A percentile compares a stretch with the other conserved stretches of the same genome.
phyloP scores from a whole-genome alignment of 2,113 vertebrate genomes.

The Ranitomeya variabilis region DNA sequence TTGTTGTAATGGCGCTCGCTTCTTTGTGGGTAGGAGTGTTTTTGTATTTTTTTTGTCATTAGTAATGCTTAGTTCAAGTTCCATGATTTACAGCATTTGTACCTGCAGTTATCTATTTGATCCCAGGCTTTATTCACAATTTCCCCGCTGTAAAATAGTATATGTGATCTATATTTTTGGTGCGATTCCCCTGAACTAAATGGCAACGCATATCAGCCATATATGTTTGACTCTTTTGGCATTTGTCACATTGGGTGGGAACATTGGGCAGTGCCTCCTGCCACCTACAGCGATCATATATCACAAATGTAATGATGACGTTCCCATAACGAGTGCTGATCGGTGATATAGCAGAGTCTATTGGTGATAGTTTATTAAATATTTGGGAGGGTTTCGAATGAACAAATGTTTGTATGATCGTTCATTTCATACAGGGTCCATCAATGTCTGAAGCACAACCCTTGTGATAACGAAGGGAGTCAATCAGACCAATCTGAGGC shows the following conservation, averaged over 20 bases:
- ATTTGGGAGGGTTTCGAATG: too few species aligned
- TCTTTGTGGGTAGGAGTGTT: neutral
- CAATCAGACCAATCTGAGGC: too few species aligned
- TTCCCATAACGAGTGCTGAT: too few species aligned
- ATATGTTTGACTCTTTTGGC: neutral
- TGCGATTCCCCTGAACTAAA: neutral
- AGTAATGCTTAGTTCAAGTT: neutral
- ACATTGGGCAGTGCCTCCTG: neutral
- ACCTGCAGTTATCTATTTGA: neutral
- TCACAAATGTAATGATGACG: too few species aligned
- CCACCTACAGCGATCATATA: neutral
- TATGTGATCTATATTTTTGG: neutral
- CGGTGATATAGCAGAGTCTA: too few species aligned
- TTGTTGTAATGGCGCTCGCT: neutral
- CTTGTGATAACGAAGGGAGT: too few species aligned
- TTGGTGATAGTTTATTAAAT: too few species aligned
- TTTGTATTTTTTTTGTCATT: neutral
- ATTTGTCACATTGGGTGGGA: neutral
- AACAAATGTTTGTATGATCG: too few species aligned
- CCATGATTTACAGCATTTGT: neutral
- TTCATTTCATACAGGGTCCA: too few species aligned
- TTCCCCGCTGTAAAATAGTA: neutral
- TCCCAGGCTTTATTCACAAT: too few species aligned
- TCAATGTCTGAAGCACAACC: too few species aligned
- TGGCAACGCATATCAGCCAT: neutral